Conservation (phyloP, 2,888 invertebrate species). For the Alcis repandata region DNA sequence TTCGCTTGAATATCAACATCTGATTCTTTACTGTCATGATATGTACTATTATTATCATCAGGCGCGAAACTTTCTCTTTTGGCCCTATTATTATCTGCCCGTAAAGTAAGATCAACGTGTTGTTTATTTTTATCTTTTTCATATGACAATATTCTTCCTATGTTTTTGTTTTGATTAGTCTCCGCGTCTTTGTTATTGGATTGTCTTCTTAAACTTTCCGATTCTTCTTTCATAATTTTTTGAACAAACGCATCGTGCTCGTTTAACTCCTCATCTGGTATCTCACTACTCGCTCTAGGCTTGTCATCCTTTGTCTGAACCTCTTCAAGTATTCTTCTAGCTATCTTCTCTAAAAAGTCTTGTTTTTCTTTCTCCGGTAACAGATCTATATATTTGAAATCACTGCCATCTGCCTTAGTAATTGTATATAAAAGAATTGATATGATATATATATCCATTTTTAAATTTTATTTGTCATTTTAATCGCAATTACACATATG, state of each 20-base stretch:
- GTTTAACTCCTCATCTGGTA: constrained; percentile 62
- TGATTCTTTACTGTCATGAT: constrained; percentile 20
- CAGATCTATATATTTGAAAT: constrained; percentile 70
- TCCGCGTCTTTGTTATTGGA: constrained; percentile 32
- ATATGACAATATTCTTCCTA: background rate
- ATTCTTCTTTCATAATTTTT: constrained; percentile 66
- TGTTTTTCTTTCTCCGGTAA: constrained; percentile 71
- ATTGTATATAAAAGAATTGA: constrained; percentile 44
- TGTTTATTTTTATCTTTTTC: background rate
- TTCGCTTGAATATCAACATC: constrained; percentile 47
- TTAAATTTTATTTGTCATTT: constrained; percentile 48
- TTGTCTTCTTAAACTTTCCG: constrained; percentile 51
- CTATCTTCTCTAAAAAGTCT: constrained; percentile 68
- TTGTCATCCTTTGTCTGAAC: constrained; percentile 53
- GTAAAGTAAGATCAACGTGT: constrained; percentile 25
- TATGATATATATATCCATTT: constrained; percentile 56
- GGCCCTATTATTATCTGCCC: constrained; percentile 7
- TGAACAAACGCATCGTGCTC: constrained; percentile 64
- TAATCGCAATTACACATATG: constrained; percentile 40
- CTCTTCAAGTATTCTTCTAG: constrained; percentile 68
- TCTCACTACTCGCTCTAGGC: constrained; percentile 53
- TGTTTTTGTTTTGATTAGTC: constrained; percentile 5
- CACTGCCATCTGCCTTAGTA: constrained; percentile 51
- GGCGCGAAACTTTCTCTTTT: background rate
- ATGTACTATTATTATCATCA: constrained; percentile 5